Base-by-base conservation (phyloP, 1,140 invertebrate species). In the Drosophila chauvacae region DNA sequence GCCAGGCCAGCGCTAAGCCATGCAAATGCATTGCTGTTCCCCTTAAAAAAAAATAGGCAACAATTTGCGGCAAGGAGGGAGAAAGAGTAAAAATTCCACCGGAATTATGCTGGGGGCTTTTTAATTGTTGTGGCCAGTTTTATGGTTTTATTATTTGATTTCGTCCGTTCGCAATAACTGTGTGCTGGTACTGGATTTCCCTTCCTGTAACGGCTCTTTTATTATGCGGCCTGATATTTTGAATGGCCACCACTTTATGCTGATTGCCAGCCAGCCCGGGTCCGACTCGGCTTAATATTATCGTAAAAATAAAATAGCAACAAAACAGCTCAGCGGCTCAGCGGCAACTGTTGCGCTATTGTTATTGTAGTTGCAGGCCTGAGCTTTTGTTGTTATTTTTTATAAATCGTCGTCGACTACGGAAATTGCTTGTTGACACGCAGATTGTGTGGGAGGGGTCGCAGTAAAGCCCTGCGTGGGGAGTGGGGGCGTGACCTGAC, bases 391-490 rank as follows among this genome's bases (percentile, higher is more conserved):
- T 77, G 63, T 69, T 74, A 47, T 63, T 69, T 51, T 47, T 74
- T 73, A 56, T 61, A 73, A 75, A 70, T 87, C 71, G 71, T 65
- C 81, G 64, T 65, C 81, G 64, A 62, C 56, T 59, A 61, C 77
- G 85, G 84, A 88, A 90, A 88, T 88, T 90, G 85, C 84, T 81
- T 90, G 84, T 88, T 90, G 84, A 88, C 85, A 90, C 84, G 84
- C 85, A 88, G 64, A 59, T 53, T 18, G 55, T 37, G 51, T 44
- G 56, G 45, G 58, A 47, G 51, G 71, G 47, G 56, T 42, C 42
- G 23, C 26, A 28, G 42, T 11, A 26, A 37, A 18, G 42, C 35
- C 35, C 35, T 37, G 39, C 35, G 47, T 13, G 37, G 44, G 48
- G 50, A 44, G 44, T 35, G 37, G 53, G 35, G 35, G 58, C 41